phyloP scores from a whole-genome alignment of 2,797 vertebrate species.

The Cottoperca gobio region DNA sequence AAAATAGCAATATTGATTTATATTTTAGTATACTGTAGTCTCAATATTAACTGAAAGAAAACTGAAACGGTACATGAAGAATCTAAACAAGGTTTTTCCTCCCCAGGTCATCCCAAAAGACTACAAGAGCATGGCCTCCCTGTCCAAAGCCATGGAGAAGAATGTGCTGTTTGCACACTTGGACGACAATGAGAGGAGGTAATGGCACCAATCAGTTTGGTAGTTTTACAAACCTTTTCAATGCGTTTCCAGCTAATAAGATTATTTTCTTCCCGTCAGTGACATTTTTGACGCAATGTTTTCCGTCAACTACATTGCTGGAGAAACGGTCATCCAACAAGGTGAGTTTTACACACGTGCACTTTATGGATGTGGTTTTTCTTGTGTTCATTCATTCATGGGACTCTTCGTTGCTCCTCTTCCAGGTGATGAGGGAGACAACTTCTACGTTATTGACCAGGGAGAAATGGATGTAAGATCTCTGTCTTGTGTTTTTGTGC shows the following conservation, averaged over 20 bases:
- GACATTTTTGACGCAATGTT: conserved; percentile 97
- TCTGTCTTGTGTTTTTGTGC: neutral
- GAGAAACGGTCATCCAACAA: conserved; percentile 93
- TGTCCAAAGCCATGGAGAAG: conserved; percentile 94
- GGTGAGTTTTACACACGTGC: conserved; percentile 73
- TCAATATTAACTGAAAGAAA: neutral
- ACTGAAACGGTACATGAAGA: neutral
- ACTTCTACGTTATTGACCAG: conserved; percentile 89
- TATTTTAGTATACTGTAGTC: neutral
- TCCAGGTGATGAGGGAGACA: conserved; percentile 92
- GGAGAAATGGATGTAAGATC: conserved; percentile 94
- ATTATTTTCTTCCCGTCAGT: conserved; percentile 73
- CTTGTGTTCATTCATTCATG: neutral
- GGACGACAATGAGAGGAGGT: conserved; percentile 95
- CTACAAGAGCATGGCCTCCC: conserved; percentile 94
- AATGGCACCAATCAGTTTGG: neutral
- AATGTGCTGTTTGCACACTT: conserved; percentile 94
- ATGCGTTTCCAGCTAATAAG: neutral
- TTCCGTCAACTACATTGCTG: conserved; percentile 91
- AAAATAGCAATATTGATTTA: neutral
- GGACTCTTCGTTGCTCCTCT: neutral
- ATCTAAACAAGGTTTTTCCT: conserved; percentile 12
- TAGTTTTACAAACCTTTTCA: neutral
- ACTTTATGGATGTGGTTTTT: neutral
- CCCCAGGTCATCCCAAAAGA: conserved; percentile 94